A percentile compares a stretch with the other conserved stretches of the same genome.
Evolutionary conservation across 2,888 invertebrate genomes (phyloP).

Genomic region (Sylvicola cinctus): DNA sequence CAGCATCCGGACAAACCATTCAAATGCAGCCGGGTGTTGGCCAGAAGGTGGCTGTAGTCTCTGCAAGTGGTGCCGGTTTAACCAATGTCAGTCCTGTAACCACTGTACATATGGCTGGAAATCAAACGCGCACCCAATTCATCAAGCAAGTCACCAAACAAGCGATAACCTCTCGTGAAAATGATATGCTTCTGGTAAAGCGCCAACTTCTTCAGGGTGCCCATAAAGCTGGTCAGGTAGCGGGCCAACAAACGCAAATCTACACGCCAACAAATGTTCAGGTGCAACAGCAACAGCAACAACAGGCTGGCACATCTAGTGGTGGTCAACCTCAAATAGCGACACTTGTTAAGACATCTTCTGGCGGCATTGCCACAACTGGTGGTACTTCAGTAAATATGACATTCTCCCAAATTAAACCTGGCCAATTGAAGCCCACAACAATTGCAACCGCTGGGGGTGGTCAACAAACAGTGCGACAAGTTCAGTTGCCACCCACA

Average conservation of each 20-base stretch:
- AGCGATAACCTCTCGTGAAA: constrained; percentile 29
- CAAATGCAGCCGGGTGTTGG: constrained; percentile 18
- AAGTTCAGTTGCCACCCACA: constrained; percentile 37
- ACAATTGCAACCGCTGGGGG: constrained; percentile 23
- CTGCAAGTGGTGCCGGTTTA: constrained; percentile 13
- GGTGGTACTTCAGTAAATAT: constrained; percentile 20
- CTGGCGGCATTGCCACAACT: constrained; percentile 25
- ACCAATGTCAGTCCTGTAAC: constrained; percentile 21
- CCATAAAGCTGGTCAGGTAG: constrained; percentile 9
- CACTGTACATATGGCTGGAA: constrained; percentile 29
- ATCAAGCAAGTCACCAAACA: constrained; percentile 26
- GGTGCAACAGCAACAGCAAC: constrained; percentile 15
- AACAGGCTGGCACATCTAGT: constrained; percentile 9
- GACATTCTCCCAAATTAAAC: constrained; percentile 23
- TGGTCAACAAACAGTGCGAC: constrained; percentile 42
- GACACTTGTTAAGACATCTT: constrained; percentile 21
- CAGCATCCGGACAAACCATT: constrained; percentile 14
- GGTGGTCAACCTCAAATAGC: constrained; percentile 16
- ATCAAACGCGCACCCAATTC: constrained; percentile 22
- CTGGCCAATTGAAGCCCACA: constrained; percentile 20
- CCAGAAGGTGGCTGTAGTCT: constrained; percentile 23
- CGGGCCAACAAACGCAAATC: constrained; percentile 25
- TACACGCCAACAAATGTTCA: constrained; percentile 34
- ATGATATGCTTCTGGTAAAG: constrained; percentile 37
- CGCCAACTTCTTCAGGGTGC: constrained; percentile 24